phyloP scores from a whole-genome alignment of 2,113 vertebrate genomes.

The Phyllostomus hastatus region DNA sequence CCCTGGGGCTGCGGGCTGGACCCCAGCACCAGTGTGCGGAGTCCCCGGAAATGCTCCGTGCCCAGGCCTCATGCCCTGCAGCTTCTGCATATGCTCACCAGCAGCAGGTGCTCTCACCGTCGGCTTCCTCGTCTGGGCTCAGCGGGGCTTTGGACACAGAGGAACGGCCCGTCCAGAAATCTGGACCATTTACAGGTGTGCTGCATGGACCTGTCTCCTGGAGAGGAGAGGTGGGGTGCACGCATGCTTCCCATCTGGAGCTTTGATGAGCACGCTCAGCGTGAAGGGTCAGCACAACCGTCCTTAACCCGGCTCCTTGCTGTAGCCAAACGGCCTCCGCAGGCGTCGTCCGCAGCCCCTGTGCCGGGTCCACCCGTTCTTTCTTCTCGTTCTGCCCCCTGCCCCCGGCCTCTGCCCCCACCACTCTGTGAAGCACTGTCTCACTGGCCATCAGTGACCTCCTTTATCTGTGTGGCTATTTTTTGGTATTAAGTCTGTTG shows the following conservation, averaged over 20 bases:
- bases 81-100: no score
- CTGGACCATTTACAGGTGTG: background rate
- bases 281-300: background rate
- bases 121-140: background rate
- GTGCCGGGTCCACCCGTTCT: background rate
- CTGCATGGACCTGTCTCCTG: rapidly evolving
- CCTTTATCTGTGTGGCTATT: background rate
- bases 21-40: no score
- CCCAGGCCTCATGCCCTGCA: background rate
- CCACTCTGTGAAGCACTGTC: no score
- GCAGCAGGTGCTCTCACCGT: rapidly evolving
- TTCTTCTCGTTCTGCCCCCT: background rate
- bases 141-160: background rate
- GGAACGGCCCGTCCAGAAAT: no score
- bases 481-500: conserved; percentile 59
- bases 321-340: rapidly evolving
- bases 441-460: background rate
- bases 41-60: background rate
- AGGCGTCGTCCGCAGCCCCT: rapidly evolving
- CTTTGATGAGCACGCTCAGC: background rate
- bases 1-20: background rate
- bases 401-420: background rate
- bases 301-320: background rate
- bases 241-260: rapidly evolving
- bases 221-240: background rate